These are phyloP conservation scores for Phenganax marumi DNA, from an alignment of 92 coral and sea anemone species.

Conservation along the genomic window DNA sequence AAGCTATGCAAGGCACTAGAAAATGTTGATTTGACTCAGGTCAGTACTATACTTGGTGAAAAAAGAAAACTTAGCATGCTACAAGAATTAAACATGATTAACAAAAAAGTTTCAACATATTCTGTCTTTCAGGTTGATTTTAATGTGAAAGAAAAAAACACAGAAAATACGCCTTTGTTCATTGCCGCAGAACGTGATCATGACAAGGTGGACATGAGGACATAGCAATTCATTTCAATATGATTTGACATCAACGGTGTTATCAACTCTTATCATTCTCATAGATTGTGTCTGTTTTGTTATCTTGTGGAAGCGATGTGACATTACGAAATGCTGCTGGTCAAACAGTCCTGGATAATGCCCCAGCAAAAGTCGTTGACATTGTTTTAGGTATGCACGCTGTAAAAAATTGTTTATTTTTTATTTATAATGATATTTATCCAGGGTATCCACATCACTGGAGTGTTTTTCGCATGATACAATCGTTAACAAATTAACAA, in stretches of 20 bases:
- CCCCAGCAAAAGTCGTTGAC: constrained; percentile 17
- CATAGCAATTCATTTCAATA: not conserved
- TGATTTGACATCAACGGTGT: not conserved
- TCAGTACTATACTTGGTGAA: not conserved
- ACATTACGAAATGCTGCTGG: constrained; percentile 35
- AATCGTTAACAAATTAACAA: no score
- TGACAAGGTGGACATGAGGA: constrained; percentile 12
- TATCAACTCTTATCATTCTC: not conserved
- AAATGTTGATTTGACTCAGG: constrained; percentile 35
- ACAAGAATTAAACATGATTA: no score
- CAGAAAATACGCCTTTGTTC: constrained; percentile 27
- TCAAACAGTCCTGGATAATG: constrained; percentile 31
- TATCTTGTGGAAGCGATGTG: constrained; percentile 38
- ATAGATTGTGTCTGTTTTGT: constrained; percentile 14
- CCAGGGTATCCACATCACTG: no score
- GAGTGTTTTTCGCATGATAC: no score
- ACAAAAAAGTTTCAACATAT: not conserved
- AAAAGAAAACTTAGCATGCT: no score
- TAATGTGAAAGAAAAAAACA: constrained; percentile 16
- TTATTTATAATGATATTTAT: no score
- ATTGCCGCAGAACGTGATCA: constrained; percentile 33
- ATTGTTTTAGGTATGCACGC: constrained; percentile 16
- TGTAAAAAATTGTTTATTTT: not conserved
- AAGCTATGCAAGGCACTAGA: constrained; percentile 23
- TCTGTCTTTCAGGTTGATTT: constrained; percentile 17